These are phyloP conservation scores for Cryptomyrus ogoouensis DNA, from an alignment of 2,113 vertebrate species.

Conservation along the genomic window DNA sequence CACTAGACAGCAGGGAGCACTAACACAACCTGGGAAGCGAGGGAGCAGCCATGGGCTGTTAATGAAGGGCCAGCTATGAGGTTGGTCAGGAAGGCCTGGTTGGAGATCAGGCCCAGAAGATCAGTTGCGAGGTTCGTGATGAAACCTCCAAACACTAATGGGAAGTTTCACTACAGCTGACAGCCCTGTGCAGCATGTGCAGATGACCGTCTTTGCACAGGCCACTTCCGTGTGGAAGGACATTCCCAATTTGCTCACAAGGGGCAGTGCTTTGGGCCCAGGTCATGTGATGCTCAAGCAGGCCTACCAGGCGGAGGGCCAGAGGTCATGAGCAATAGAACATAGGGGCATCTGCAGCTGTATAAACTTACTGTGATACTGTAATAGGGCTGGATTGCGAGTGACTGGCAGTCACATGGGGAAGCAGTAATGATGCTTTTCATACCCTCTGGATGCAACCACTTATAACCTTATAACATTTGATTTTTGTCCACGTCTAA, in stretches of 20 bases:
- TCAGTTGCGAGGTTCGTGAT: background rate
- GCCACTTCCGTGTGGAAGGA: background rate
- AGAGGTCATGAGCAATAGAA: background rate
- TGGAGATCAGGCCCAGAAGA: background rate
- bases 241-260: background rate
- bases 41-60: background rate
- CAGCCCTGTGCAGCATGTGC: background rate
- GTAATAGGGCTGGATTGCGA: background rate
- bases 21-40: background rate
- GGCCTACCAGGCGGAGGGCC: background rate
- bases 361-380: background rate
- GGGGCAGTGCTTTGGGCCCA: background rate
- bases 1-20: background rate
- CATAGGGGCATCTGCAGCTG: no score
- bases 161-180: background rate
- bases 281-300: background rate
- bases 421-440: background rate
- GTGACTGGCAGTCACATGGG: no score
- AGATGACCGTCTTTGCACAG: no score
- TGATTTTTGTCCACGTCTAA: background rate
- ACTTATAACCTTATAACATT: background rate
- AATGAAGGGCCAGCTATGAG: no score
- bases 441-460: background rate
- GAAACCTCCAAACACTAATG: background rate
- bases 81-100: background rate